phyloP scores from a whole-genome alignment of 1,140 invertebrate species.

The Drosophila equinoxialis region DNA sequence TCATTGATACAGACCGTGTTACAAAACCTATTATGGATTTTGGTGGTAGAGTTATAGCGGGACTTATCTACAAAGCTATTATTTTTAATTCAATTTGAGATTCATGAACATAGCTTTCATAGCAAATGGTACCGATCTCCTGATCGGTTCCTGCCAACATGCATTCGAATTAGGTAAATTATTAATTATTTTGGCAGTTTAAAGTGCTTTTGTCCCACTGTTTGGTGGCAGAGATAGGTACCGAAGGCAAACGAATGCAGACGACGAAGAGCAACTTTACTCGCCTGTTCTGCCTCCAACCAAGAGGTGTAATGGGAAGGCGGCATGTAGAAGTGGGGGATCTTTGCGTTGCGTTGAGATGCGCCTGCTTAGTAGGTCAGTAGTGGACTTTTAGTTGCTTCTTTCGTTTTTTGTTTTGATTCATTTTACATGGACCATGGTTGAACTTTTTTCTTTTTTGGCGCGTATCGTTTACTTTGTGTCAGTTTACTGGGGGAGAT shows the following conservation, averaged over 20 bases:
- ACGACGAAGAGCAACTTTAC: constrained; percentile 21
- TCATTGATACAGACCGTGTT: constrained; percentile 32
- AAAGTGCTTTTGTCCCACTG: neutral
- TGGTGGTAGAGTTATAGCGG: no score
- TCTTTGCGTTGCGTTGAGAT: constrained; percentile 32
- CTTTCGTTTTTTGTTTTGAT: constrained; percentile 59
- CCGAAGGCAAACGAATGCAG: constrained; percentile 15
- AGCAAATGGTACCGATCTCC: no score
- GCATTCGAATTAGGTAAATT: neutral
- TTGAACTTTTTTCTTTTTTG: constrained; percentile 43
- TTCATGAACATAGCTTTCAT: no score
- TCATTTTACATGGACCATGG: constrained; percentile 59
- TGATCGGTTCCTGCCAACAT: no score
- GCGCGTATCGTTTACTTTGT: constrained; percentile 41
- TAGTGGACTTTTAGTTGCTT: constrained; percentile 70
- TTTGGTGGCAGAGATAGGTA: neutral
- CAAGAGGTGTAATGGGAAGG: constrained; percentile 27
- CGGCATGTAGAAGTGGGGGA: constrained; percentile 38
- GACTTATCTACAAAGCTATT: no score
- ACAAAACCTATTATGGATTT: constrained; percentile 4
- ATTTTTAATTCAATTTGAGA: no score
- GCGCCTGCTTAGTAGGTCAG: constrained; percentile 78
- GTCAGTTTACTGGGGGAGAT: constrained; percentile 32
- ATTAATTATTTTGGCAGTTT: neutral
- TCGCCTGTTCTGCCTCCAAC: constrained; percentile 5